Percentiles rank a stretch among this genome's conserved stretches.
These are phyloP conservation scores for Falco biarmicus DNA, from an alignment of 2,797 vertebrate genomes.

Conservation along the genomic window DNA sequence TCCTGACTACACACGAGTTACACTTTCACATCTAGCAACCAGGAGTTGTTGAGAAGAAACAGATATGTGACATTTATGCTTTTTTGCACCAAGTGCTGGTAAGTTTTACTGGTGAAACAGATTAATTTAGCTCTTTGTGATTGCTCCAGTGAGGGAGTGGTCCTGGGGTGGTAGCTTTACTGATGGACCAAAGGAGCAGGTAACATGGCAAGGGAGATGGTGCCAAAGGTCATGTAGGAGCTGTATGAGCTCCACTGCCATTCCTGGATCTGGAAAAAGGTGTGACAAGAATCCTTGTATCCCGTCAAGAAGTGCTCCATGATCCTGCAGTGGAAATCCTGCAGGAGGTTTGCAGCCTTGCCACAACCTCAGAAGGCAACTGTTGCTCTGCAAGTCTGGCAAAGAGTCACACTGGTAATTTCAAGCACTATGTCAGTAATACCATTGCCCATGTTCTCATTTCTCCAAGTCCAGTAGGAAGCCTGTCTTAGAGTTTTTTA, in stretches of 20 bases:
- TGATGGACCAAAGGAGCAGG: background rate
- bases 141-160: background rate
- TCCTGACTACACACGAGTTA: background rate
- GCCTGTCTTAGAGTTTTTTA: background rate
- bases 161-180: background rate
- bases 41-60: background rate
- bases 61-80: background rate
- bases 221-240: background rate
- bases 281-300: background rate
- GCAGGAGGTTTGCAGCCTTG: background rate
- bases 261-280: background rate
- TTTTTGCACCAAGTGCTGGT: background rate
- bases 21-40: background rate
- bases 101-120: background rate
- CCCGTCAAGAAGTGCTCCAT: background rate
- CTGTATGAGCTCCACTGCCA: background rate
- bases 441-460: background rate
- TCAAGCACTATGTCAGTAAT: background rate
- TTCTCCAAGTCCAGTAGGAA: background rate
- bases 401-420: background rate
- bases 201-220: background rate
- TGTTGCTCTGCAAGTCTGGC: background rate
- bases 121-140: background rate
- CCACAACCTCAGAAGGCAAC: background rate
- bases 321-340: background rate